Conservation (phyloP, 2,888 invertebrate species). For the Petrophora chlorosata region DNA sequence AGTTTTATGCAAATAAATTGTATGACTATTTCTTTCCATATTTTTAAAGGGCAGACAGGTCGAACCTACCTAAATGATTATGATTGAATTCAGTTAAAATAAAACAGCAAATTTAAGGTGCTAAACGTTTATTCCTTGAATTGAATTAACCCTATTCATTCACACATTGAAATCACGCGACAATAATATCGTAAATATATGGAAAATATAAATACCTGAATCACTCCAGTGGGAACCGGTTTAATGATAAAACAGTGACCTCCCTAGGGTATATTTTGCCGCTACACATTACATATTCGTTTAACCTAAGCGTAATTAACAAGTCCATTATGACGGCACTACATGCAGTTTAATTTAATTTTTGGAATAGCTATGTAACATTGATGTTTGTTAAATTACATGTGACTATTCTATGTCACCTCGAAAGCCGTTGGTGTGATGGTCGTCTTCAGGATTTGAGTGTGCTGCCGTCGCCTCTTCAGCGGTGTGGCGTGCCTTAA, state of each 20-base stretch:
- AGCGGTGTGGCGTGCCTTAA: conserved; percentile 53
- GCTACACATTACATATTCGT: conserved; percentile 67
- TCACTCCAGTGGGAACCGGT: conserved; percentile 76
- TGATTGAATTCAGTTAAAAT: too few species aligned
- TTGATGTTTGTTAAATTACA: conserved; percentile 46
- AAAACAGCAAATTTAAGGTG: conserved; percentile 34
- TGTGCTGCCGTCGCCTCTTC: conserved; percentile 46
- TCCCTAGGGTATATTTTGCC: conserved; percentile 63
- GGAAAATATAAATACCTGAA: conserved; percentile 80
- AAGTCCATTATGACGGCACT: conserved; percentile 58
- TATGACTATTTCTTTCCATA: too few species aligned
- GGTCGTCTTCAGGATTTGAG: conserved; percentile 35
- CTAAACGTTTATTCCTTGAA: conserved; percentile 56
- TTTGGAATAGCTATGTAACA: conserved; percentile 49
- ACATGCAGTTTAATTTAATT: conserved; percentile 63
- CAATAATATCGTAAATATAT: conserved; percentile 66
- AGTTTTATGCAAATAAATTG: too few species aligned
- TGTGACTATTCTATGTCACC: conserved; percentile 77
- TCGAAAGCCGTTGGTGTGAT: conserved; percentile 60
- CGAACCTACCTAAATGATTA: too few species aligned
- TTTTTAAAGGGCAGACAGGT: too few species aligned
- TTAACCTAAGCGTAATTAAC: conserved; percentile 61
- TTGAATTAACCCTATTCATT: conserved; percentile 57
- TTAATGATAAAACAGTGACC: conserved; percentile 67
- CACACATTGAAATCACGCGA: conserved; percentile 64